Base-by-base conservation (phyloP, 2,888 invertebrate genomes). In the Sinopyrophorus schimmeli region DNA sequence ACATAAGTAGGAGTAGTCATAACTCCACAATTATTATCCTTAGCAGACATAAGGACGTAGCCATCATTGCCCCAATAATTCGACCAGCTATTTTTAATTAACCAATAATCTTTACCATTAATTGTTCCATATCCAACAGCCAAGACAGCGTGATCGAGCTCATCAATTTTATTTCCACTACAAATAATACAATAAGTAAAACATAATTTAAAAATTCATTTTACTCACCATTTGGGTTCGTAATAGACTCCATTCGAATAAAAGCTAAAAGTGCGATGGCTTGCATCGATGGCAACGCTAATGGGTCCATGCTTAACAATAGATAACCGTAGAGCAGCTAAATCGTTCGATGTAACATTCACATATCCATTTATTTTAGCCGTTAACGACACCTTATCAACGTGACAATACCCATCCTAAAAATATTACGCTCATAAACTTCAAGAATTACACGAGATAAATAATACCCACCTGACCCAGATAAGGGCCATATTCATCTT, bases 21-120 rank as follows among this genome's bases (percentile, higher is more conserved):
- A 0, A 97, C 95, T 3, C 96, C 96, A 64, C 96, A 97, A 70
- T 95, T 95, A 74, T 97, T 96, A 60, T 94, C 80, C 62, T 83
- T 83, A 27, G 88, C 85, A 0, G 92, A 82, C 88, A 97, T 96
- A 1, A 96, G 79, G 1, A 96, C 83, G 65, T 96, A 97, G 0
- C 96, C 96, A 70, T 94, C 93, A 68, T 96, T 96, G 20, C 96
- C 96, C 96, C 95, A 96, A 68, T 93, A 84, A 60, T 92, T 96
- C 1, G 94, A 95, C 96, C 96, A 96, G 0, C 94, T 95, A 76
- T 96, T 96, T 76, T 95, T 96, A 5, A 96, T 76, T 39, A 96
- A 76, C 96, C 96, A 97, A 73, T 93, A 97, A 49, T 84, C 82
- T 66, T 91, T 79, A 1, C 89, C 91, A 61, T 87, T 83, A 14